Percentiles rank a stretch among this genome's conserved stretches.
These are phyloP conservation scores for Taurulus bubalis DNA, from an alignment of 2,113 vertebrate genomes.

Conservation along the genomic window DNA sequence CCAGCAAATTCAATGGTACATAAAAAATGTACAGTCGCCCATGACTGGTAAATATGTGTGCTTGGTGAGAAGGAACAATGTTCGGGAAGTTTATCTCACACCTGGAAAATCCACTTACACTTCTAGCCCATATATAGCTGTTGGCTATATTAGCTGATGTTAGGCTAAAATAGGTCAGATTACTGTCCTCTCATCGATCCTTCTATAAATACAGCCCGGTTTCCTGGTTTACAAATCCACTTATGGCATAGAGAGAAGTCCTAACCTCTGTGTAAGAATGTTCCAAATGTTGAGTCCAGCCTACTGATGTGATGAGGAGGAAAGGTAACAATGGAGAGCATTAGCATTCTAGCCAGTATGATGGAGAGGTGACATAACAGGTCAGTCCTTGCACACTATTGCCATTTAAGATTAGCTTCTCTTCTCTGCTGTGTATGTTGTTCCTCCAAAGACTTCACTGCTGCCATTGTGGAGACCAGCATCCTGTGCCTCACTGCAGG, in stretches of 20 bases:
- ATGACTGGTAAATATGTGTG: conserved; percentile 46
- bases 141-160: conserved; percentile 36
- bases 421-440: conserved; percentile 48
- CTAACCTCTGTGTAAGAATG: conserved; percentile 43
- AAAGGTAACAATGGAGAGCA: conserved; percentile 14
- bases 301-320: conserved; percentile 20
- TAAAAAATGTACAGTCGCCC: conserved; percentile 50
- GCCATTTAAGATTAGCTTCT: conserved; percentile 57
- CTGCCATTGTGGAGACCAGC: conserved; percentile 59
- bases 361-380: conserved; percentile 58
- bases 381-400: conserved; percentile 57
- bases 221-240: conserved; percentile 70
- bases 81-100: conserved; percentile 52
- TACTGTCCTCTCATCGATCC: conserved; percentile 46
- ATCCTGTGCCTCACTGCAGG: conserved; percentile 66
- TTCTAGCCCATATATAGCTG: conserved; percentile 24
- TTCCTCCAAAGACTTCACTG: conserved; percentile 44
- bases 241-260: conserved; percentile 54
- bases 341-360: conserved; percentile 42
- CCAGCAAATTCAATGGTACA: conserved; percentile 21
- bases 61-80: conserved; percentile 8
- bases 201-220: conserved; percentile 66
- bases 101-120: conserved; percentile 46
- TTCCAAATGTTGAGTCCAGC: conserved; percentile 34
- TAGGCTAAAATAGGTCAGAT: conserved; percentile 55